phyloP scores from a whole-genome alignment of 2,113 vertebrate genomes.

The Erinaceus europaeus region DNA sequence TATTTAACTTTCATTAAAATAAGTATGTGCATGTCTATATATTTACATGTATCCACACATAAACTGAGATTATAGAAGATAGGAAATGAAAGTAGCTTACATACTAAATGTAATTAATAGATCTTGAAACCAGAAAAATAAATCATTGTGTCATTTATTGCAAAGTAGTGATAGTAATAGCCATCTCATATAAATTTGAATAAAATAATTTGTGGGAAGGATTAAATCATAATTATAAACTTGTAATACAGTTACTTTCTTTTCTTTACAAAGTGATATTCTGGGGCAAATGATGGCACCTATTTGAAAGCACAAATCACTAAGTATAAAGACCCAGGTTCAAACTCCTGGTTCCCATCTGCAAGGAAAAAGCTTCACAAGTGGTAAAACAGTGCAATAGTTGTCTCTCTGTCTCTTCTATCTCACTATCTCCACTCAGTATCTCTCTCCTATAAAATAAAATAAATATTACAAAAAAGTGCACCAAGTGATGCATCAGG shows the following conservation, averaged over 20 bases:
- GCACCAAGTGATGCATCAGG: too few relatives aligned
- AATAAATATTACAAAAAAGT: too few relatives aligned
- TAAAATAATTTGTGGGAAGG: background rate
- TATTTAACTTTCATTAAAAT: background rate
- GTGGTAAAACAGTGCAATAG: too few relatives aligned
- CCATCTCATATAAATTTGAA: background rate
- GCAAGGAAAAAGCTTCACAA: too few relatives aligned
- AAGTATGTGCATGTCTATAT: background rate
- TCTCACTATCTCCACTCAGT: too few relatives aligned
- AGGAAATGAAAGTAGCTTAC: background rate
- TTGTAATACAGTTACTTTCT: background rate
- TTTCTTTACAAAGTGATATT: background rate
- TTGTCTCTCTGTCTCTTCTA: too few relatives aligned
- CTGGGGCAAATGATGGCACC: too few relatives aligned
- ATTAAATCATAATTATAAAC: background rate
- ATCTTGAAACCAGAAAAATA: background rate
- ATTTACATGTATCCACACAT: accelerated
- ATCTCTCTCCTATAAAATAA: too few relatives aligned
- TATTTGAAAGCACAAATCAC: too few relatives aligned
- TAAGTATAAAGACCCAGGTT: too few relatives aligned
- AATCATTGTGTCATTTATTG: background rate
- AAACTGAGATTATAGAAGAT: background rate
- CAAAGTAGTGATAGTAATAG: background rate
- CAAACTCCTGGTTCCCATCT: too few relatives aligned
- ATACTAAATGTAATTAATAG: background rate